Evolutionary conservation across 1,140 invertebrate genomes (phyloP).

Genomic region (Philopotamus ludificatus): DNA sequence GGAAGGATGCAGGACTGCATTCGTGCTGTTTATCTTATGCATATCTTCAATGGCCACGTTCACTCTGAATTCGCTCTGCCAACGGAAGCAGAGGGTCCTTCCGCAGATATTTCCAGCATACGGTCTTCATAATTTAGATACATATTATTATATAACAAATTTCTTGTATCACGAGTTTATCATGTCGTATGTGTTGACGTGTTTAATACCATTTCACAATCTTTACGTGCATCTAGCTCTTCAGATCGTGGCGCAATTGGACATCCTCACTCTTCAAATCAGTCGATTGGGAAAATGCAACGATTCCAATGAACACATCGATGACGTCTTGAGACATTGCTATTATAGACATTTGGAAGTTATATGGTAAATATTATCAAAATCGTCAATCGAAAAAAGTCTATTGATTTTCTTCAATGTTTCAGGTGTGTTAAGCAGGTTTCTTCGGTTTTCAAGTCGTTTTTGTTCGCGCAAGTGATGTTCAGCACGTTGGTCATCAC

Average conservation of each 20-base stretch:
- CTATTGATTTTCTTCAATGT: neutral
- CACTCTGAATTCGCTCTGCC: neutral
- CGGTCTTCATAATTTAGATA: neutral
- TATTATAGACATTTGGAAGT: slow-evolving; percentile 7
- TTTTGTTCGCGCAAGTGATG: neutral
- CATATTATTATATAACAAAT: neutral
- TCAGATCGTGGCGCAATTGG: slow-evolving; percentile 4
- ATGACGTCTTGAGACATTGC: neutral
- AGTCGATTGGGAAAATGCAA: neutral
- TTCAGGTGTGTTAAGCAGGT: neutral
- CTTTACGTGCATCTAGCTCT: neutral
- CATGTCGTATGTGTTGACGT: neutral
- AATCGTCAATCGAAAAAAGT: neutral
- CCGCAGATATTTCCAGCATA: neutral
- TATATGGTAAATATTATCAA: neutral
- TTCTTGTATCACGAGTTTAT: neutral
- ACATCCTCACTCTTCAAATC: neutral
- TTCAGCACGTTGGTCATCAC: neutral
- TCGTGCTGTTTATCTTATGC: neutral
- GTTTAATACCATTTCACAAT: slow-evolving; percentile 10
- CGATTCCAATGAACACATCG: neutral
- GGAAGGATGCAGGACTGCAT: neutral
- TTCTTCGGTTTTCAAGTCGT: neutral
- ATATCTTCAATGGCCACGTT: neutral
- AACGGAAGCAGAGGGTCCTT: neutral